Conservation (phyloP, 2,888 invertebrate genomes). For the Callosobruchus maculatus region DNA sequence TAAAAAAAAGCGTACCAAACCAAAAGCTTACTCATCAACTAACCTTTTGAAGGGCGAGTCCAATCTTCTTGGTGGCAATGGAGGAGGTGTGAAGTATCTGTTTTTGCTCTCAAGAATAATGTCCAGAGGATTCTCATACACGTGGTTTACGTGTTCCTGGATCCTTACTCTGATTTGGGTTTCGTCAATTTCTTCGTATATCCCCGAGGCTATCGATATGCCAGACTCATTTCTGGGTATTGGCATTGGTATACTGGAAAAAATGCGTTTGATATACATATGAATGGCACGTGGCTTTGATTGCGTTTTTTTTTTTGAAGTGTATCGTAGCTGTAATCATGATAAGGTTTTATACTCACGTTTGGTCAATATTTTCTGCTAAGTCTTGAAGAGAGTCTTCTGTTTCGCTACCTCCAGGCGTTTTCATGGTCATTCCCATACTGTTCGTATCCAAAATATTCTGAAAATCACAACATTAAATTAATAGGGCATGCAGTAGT, state of each 20-base stretch:
- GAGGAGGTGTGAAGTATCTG: constrained; percentile 42
- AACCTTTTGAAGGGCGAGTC: constrained; percentile 29
- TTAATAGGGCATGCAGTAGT: too few relatives aligned
- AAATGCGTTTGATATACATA: too few relatives aligned
- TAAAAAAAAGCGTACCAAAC: background rate
- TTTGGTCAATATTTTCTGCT: constrained; percentile 14
- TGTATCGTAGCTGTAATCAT: too few relatives aligned
- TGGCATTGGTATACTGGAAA: constrained; percentile 5
- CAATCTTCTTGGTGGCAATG: constrained; percentile 49
- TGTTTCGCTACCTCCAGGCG: constrained; percentile 48
- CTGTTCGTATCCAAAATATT: constrained; percentile 39
- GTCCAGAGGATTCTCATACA: constrained; percentile 49
- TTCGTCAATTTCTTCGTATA: constrained; percentile 67
- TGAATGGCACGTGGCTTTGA: too few relatives aligned
- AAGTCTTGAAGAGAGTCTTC: constrained; percentile 43
- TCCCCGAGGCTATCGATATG: constrained; percentile 58
- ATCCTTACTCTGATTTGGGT: constrained; percentile 14
- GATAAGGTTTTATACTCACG: background rate
- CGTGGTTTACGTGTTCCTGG: constrained; percentile 28
- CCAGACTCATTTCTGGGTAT: constrained; percentile 55
- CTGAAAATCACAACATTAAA: constrained; percentile 34
- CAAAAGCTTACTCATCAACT: background rate
- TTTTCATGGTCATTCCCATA: constrained; percentile 41
- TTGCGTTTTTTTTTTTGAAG: too few relatives aligned
- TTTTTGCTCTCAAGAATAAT: constrained; percentile 37